These are phyloP conservation scores for Cheilosia variabilis DNA, from an alignment of 2,888 invertebrate species.

Conservation along the genomic window DNA sequence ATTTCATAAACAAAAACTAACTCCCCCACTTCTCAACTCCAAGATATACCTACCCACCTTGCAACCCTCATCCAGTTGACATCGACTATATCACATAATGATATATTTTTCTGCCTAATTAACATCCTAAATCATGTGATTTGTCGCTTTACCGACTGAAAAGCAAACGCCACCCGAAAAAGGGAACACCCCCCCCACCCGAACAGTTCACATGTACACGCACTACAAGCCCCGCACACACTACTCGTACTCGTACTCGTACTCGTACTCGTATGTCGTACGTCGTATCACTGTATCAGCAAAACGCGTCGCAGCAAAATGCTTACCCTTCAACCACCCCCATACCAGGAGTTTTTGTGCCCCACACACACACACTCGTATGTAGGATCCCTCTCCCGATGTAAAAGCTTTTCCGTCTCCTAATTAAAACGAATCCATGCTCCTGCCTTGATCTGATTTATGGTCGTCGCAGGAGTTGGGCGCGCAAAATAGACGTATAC, in stretches of 20 bases:
- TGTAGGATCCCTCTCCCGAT: constrained; percentile 12
- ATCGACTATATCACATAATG: constrained; percentile 66
- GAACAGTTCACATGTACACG: not conserved
- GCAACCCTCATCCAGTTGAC: constrained; percentile 51
- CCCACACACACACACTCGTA: constrained; percentile 12
- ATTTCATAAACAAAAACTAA: too few relatives aligned
- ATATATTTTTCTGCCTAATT: constrained; percentile 75
- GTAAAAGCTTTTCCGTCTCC: constrained; percentile 67
- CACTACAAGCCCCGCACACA: constrained; percentile 6
- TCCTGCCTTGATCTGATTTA: constrained; percentile 73
- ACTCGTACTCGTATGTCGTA: constrained; percentile 1
- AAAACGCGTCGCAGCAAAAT: constrained; percentile 68
- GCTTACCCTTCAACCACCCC: constrained; percentile 33
- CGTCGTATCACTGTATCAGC: constrained; percentile 55
- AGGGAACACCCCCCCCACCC: not conserved
- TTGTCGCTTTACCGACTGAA: constrained; percentile 73
- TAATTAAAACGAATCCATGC: constrained; percentile 75
- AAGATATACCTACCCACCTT: not conserved
- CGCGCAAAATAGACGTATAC: constrained; percentile 72
- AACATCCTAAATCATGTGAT: constrained; percentile 77
- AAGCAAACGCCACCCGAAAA: constrained; percentile 58
- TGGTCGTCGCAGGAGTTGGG: constrained; percentile 74
- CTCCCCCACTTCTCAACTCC: not conserved
- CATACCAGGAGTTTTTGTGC: too few relatives aligned
- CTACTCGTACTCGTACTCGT: constrained; percentile 11